phyloP scores from a whole-genome alignment of 1,140 invertebrate genomes.

The Zophobas morio region DNA sequence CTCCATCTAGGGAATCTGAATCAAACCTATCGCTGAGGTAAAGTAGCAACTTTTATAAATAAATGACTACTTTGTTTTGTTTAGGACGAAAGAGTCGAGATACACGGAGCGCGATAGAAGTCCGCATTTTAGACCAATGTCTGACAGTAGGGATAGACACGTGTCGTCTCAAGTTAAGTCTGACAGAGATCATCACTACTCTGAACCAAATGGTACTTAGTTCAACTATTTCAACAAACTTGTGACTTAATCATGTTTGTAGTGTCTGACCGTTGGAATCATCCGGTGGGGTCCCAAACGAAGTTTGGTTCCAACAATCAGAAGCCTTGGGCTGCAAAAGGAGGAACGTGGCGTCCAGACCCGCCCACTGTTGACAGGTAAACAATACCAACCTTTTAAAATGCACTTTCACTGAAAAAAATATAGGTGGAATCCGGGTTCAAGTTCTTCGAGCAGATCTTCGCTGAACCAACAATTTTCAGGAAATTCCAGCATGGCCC shows the following conservation, averaged over 20 bases:
- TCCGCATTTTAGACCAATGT: conserved; percentile 53
- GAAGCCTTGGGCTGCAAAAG: conserved; percentile 24
- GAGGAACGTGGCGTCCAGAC: conserved; percentile 18
- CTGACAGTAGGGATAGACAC: conserved; percentile 51
- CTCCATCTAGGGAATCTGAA: conserved; percentile 21
- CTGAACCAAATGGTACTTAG: conserved; percentile 51
- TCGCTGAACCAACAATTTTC: conserved; percentile 49
- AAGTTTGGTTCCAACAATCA: conserved; percentile 7
- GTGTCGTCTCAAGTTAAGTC: conserved; percentile 50
- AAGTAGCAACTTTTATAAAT: not conserved
- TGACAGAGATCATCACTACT: conserved; percentile 53
- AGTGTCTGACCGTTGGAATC: conserved; percentile 19
- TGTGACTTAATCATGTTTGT: not conserved
- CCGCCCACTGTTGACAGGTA: conserved; percentile 7
- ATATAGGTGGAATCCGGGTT: conserved; percentile 3
- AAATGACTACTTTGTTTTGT: conserved; percentile 21
- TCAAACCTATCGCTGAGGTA: conserved; percentile 3
- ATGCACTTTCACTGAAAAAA: not conserved
- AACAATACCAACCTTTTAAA: not conserved
- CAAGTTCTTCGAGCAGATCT: not conserved
- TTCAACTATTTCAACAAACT: not conserved
- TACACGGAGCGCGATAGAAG: conserved; percentile 57
- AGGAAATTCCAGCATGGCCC: conserved; percentile 55
- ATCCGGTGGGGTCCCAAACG: not conserved
- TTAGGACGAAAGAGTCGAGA: conserved; percentile 51